A percentile compares a stretch with the other conserved stretches of the same genome.
Conservation (phyloP, 35 echinoderm and acorn worm genomes). For the Apostichopus parvimensis region DNA sequence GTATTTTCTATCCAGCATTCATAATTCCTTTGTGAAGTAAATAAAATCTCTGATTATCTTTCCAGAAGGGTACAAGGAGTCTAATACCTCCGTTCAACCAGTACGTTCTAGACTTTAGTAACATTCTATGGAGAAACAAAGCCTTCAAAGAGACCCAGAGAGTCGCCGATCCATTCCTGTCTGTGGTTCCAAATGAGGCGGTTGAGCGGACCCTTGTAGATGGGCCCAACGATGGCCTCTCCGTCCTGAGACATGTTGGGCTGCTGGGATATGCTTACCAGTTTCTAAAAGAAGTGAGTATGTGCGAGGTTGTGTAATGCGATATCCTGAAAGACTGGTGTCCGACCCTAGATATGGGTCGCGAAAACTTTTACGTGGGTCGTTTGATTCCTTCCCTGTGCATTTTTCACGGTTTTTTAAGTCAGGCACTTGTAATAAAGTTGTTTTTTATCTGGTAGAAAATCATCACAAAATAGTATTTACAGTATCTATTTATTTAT, state of each 20-base stretch:
- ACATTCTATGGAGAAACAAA: slow-evolving; percentile 79
- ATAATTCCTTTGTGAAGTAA: too few relatives aligned
- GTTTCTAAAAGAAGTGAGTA: slow-evolving; percentile 78
- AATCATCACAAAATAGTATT: too few relatives aligned
- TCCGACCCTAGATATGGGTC: too few relatives aligned
- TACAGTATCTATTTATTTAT: too few relatives aligned
- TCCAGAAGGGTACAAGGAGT: slow-evolving; percentile 16
- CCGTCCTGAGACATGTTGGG: slow-evolving; percentile 69
- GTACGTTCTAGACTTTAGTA: slow-evolving; percentile 81
- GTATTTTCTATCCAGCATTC: too few relatives aligned
- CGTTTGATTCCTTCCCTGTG: too few relatives aligned
- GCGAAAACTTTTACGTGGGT: too few relatives aligned
- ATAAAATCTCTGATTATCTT: background rate
- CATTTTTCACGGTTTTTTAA: too few relatives aligned
- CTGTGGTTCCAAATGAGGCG: slow-evolving; percentile 36
- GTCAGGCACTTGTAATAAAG: too few relatives aligned
- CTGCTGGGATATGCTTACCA: slow-evolving; percentile 64
- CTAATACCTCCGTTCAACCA: slow-evolving; percentile 54
- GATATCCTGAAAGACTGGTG: background rate
- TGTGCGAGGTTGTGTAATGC: too few relatives aligned
- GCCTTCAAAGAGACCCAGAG: slow-evolving; percentile 56
- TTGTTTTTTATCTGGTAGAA: too few relatives aligned
- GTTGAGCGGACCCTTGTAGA: slow-evolving; percentile 55
- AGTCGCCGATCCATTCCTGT: slow-evolving; percentile 39
- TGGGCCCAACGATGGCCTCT: slow-evolving; percentile 64